These are phyloP conservation scores for Anguilla anguilla DNA, from an alignment of 2,797 vertebrate genomes.

Conservation along the genomic window DNA sequence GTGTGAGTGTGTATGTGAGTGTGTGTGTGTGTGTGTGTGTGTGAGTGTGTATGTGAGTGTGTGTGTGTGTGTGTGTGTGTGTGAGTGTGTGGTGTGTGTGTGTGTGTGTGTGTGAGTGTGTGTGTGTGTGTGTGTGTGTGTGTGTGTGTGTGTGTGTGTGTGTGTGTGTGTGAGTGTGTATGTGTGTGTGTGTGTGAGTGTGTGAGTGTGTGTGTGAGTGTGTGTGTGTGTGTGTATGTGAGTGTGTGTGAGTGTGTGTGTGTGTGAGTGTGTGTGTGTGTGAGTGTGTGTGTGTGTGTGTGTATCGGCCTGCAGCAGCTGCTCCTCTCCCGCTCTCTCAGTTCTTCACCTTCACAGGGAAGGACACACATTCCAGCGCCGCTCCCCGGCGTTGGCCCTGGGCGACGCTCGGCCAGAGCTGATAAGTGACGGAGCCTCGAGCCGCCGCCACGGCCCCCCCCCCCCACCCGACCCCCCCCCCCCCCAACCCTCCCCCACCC, in stretches of 20 bases:
- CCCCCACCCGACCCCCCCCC: neutral
- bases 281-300: conserved; percentile 9
- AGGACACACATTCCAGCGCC: conserved; percentile 37
- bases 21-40: neutral
- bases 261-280: neutral
- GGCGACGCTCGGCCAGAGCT: conserved; percentile 32
- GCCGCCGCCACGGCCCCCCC: conserved; percentile 5
- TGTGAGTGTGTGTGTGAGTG: neutral
- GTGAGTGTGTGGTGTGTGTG: neutral
- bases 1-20: neutral
- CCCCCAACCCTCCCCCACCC: neutral
- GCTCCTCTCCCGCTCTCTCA: conserved; percentile 24
- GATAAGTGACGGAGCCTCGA: conserved; percentile 33
- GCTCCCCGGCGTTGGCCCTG: conserved; percentile 24
- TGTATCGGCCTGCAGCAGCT: conserved; percentile 30
- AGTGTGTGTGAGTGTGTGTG: neutral
- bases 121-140: neutral
- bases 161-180: neutral
- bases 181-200: neutral
- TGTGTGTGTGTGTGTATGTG: neutral
- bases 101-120: neutral
- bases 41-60: neutral
- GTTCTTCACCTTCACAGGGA: conserved; percentile 38
- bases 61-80: neutral
- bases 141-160: neutral